These are phyloP conservation scores for Aphelenchoides bicaudatus DNA, from an alignment of 2,888 invertebrate species.

Conservation along the genomic window DNA sequence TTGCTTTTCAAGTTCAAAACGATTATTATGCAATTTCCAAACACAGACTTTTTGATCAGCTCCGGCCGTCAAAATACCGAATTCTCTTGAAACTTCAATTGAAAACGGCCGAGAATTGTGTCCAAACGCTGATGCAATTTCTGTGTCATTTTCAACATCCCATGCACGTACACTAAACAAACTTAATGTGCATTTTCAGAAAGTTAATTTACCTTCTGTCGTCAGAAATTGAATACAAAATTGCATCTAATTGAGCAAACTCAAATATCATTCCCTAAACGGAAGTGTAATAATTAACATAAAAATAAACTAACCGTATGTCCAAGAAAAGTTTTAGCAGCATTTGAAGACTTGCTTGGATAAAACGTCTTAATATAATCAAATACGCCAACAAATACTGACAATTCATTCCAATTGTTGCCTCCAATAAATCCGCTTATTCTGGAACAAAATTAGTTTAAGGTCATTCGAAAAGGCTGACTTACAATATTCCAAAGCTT, in stretches of 20 bases:
- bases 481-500: constrained; percentile 18
- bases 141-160: neutral
- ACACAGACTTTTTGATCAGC: constrained; percentile 21
- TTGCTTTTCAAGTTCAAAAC: constrained; percentile 12
- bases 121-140: constrained; percentile 6
- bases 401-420: neutral
- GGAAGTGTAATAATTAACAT: neutral
- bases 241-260: neutral
- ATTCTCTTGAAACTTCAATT: neutral
- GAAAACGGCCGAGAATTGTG: constrained; percentile 23
- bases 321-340: neutral
- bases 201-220: too few relatives aligned
- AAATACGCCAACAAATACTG: constrained; percentile 5
- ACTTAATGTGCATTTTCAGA: too few relatives aligned
- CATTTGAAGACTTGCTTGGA: neutral
- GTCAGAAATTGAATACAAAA: constrained; percentile 20
- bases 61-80: constrained; percentile 19
- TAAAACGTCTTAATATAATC: neutral
- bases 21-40: constrained; percentile 14
- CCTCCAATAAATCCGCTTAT: neutral
- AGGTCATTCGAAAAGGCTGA: neutral
- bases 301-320: neutral
- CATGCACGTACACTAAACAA: constrained; percentile 12
- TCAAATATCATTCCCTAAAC: constrained; percentile 23
- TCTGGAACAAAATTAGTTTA: neutral